A percentile compares a stretch with the other conserved stretches of the same genome.
Evolutionary conservation across 1,140 invertebrate genomes (phyloP).

Genomic region (Caenorhabditis inopinata): DNA sequence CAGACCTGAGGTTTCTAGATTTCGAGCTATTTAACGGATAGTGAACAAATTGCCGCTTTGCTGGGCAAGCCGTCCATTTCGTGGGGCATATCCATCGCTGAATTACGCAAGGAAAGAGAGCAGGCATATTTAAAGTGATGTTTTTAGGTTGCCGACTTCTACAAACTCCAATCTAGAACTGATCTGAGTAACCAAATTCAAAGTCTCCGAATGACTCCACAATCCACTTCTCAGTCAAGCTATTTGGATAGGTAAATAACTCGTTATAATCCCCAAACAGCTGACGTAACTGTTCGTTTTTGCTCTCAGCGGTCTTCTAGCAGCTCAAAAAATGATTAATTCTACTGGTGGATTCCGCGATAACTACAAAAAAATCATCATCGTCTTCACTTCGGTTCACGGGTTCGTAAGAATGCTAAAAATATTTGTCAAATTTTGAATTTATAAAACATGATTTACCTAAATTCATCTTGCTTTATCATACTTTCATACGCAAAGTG

Average conservation of each 20-base stretch:
- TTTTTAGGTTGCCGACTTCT: conserved; percentile 9
- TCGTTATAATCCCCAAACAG: too few relatives aligned
- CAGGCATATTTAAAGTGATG: background rate
- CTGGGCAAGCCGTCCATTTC: too few relatives aligned
- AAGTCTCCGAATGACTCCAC: background rate
- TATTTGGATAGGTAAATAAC: background rate
- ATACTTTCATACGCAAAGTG: too few relatives aligned
- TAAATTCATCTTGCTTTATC: too few relatives aligned
- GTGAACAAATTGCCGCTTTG: too few relatives aligned
- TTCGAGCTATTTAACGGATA: too few relatives aligned
- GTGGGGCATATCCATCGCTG: too few relatives aligned
- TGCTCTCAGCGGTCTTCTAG: background rate
- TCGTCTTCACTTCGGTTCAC: conserved; percentile 2
- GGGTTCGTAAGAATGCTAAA: background rate
- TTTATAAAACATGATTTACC: too few relatives aligned
- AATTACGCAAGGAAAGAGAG: too few relatives aligned
- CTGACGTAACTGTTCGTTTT: too few relatives aligned
- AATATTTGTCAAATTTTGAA: too few relatives aligned
- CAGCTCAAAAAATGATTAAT: background rate
- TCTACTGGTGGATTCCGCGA: background rate
- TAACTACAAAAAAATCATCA: conserved; percentile 10
- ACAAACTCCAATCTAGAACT: background rate
- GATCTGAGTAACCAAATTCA: background rate
- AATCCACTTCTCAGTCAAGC: background rate
- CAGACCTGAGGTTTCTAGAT: too few relatives aligned